Conservation (phyloP, 2,888 invertebrate species). For the Lepidochitona cinerea region DNA sequence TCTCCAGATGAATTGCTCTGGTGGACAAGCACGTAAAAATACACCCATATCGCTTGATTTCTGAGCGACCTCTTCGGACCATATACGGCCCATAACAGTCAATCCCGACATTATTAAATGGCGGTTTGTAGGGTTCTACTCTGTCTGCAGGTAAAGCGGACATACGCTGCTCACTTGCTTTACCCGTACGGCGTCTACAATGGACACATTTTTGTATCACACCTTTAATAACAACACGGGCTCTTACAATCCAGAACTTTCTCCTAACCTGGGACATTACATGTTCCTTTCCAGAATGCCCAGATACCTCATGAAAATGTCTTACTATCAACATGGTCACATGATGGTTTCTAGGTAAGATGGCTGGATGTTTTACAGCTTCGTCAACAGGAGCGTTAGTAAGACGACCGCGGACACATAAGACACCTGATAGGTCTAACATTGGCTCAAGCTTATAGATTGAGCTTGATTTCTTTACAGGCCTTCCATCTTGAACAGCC, state of each 20-base stretch:
- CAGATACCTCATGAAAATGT: neutral
- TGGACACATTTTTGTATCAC: too few species aligned
- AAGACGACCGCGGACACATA: neutral
- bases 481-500: neutral
- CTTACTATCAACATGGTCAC: neutral
- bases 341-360: neutral
- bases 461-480: neutral
- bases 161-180: too few species aligned
- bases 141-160: too few species aligned
- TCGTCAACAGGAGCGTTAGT: neutral
- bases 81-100: constrained; percentile 17
- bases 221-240: too few species aligned
- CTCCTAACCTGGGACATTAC: neutral
- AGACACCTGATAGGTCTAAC: neutral
- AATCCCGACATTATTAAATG: constrained; percentile 11
- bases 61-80: neutral
- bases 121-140: neutral
- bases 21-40: constrained; percentile 18
- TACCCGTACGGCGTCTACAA: too few species aligned
- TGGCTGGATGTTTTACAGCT: neutral
- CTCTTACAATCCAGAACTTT: neutral
- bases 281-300: neutral
- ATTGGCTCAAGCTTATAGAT: neutral
- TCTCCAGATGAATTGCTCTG: constrained; percentile 16
- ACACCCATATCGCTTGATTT: constrained; percentile 21